Evolutionary conservation across 1,140 invertebrate genomes (phyloP).

Genomic region (Caenorhabditis remanei): DNA sequence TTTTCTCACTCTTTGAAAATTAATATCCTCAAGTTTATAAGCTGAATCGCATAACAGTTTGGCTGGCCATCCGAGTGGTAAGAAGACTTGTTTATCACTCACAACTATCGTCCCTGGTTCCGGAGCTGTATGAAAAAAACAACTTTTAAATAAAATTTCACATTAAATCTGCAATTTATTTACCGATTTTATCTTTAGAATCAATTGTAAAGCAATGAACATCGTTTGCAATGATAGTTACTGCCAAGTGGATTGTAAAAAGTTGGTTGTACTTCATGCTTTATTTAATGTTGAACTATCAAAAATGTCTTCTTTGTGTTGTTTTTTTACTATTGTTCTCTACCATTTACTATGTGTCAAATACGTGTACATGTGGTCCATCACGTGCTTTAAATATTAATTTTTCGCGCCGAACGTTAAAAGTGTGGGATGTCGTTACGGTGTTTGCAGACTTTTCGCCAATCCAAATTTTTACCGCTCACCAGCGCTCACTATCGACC

Average conservation of each 20-base stretch:
- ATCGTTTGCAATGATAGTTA: background rate
- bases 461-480: no score
- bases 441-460: no score
- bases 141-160: background rate
- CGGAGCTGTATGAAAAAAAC: background rate
- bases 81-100: background rate
- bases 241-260: background rate
- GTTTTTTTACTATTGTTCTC: background rate
- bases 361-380: no score
- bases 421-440: no score
- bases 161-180: background rate
- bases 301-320: background rate
- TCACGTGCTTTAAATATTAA: no score
- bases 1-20: background rate
- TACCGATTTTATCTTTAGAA: slow-evolving; percentile 19
- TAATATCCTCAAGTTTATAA: background rate
- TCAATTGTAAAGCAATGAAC: background rate
- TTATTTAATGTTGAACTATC: no score
- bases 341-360: background rate
- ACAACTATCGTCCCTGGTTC: background rate
- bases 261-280: background rate
- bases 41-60: background rate
- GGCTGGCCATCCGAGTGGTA: slow-evolving; percentile 16
- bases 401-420: no score
- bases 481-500: no score